A percentile compares a stretch with the other conserved stretches of the same genome.
Evolutionary conservation across 2,113 vertebrate species (phyloP).

Genomic region (Eleginops maclovinus): DNA sequence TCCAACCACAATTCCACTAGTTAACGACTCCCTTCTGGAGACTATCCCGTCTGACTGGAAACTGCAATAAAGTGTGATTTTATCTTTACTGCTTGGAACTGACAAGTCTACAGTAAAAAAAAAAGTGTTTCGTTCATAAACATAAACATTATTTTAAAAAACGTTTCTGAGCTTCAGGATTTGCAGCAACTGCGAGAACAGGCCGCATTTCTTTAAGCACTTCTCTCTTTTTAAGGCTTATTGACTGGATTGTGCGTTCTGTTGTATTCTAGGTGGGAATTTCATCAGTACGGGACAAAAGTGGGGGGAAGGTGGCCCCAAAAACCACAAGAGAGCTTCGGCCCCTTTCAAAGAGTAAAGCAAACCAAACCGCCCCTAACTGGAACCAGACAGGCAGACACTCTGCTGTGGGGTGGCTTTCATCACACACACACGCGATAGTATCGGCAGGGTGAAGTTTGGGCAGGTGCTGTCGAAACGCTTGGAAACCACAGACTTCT

Average conservation of each 20-base stretch:
- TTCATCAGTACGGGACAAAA: constrained; percentile 1
- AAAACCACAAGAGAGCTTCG: constrained; percentile 37
- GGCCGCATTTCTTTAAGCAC: neutral
- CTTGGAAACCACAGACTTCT: constrained; percentile 54
- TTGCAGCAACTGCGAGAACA: neutral
- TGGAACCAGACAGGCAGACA: constrained; percentile 55
- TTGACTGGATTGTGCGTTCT: neutral
- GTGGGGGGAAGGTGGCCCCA: neutral
- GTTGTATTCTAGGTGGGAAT: constrained; percentile 29
- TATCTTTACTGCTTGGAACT: neutral
- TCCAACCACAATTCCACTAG: constrained; percentile 30
- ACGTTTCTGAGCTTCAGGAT: neutral
- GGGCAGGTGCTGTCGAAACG: constrained; percentile 67
- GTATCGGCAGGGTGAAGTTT: constrained; percentile 67
- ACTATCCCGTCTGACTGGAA: constrained; percentile 21
- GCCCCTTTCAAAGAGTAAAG: constrained; percentile 11
- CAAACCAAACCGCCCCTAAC: constrained; percentile 61
- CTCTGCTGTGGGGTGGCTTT: constrained; percentile 47
- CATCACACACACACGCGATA: constrained; percentile 61
- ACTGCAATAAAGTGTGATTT: neutral
- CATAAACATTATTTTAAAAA: too few species aligned
- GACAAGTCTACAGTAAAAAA: neutral
- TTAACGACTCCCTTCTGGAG: constrained; percentile 1
- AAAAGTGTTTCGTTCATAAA: neutral
- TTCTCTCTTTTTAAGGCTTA: neutral